These are phyloP conservation scores for Notamacropus eugenii DNA, from an alignment of 2,797 vertebrate species.

Conservation along the genomic window DNA sequence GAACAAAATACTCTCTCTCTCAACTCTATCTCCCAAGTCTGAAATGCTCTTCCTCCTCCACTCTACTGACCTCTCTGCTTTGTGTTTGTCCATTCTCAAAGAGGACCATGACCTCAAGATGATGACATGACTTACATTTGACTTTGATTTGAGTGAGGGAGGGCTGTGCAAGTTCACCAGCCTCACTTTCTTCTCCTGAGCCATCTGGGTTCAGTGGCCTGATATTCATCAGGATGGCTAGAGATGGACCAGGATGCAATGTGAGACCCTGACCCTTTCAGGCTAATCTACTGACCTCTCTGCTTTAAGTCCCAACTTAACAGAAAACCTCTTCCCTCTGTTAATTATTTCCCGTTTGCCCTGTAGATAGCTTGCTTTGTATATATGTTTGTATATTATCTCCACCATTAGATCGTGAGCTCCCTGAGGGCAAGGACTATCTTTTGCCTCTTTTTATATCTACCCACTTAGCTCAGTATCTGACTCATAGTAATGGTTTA, in stretches of 20 bases:
- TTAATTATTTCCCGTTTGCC: neutral
- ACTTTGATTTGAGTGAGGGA: no score
- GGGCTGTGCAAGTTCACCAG: no score
- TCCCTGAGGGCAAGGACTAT: neutral
- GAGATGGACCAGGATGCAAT: no score
- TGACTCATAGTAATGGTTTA: neutral
- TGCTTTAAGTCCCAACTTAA: neutral
- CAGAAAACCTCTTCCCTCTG: neutral
- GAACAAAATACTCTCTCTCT: neutral
- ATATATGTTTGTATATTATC: neutral
- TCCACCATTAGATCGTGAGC: neutral
- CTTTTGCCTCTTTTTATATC: neutral
- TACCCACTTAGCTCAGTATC: neutral
- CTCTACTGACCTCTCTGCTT: no score
- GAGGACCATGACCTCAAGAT: no score
- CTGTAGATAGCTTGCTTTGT: neutral
- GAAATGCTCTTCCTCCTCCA: neutral
- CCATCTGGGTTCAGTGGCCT: no score
- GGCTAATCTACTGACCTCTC: no score
- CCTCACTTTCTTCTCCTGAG: no score
- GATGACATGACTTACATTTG: no score
- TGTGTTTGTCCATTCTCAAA: no score
- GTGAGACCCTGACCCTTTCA: no score
- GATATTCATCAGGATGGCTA: no score
- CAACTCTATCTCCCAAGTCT: neutral